Evolutionary conservation across 2,888 invertebrate species (phyloP).

Genomic region (Auanema sp.): DNA sequence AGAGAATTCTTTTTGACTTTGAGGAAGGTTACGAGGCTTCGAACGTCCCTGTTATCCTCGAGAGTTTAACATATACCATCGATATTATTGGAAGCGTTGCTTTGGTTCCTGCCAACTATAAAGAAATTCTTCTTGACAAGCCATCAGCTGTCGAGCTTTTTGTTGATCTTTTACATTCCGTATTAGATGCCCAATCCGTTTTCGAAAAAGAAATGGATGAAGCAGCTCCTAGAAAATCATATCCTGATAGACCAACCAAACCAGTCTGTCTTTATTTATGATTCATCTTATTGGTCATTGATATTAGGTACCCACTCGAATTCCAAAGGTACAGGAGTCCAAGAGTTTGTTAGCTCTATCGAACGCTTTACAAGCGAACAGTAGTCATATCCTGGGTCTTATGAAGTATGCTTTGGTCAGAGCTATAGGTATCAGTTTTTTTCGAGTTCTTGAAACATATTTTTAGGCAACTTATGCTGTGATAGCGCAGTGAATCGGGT

Average conservation of each 20-base stretch:
- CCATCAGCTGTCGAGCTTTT: constrained; percentile 13
- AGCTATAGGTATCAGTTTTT: constrained; percentile 23
- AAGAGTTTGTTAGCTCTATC: constrained; percentile 1
- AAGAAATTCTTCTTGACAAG: constrained; percentile 10
- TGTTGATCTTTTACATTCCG: constrained; percentile 25
- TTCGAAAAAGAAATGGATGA: constrained; percentile 7
- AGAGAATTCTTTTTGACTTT: constrained; percentile 26
- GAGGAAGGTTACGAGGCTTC: constrained; percentile 3
- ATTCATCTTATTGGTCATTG: neutral
- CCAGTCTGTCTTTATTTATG: neutral
- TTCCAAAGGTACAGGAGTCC: constrained; percentile 10
- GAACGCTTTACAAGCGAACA: neutral
- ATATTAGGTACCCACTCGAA: constrained; percentile 7
- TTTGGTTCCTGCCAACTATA: constrained; percentile 14
- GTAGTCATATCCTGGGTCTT: constrained; percentile 11
- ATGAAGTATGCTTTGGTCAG: constrained; percentile 31
- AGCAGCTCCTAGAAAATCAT: neutral
- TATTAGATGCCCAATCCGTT: constrained; percentile 16
- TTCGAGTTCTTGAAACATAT: neutral
- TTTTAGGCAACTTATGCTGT: constrained; percentile 28
- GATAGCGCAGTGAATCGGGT: constrained; percentile 21
- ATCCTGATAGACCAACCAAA: constrained; percentile 15
- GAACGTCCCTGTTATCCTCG: neutral
- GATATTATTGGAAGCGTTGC: constrained; percentile 22
- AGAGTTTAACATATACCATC: constrained; percentile 8